Conservation (phyloP, 2,888 invertebrate genomes). For the Meteorus colon region DNA sequence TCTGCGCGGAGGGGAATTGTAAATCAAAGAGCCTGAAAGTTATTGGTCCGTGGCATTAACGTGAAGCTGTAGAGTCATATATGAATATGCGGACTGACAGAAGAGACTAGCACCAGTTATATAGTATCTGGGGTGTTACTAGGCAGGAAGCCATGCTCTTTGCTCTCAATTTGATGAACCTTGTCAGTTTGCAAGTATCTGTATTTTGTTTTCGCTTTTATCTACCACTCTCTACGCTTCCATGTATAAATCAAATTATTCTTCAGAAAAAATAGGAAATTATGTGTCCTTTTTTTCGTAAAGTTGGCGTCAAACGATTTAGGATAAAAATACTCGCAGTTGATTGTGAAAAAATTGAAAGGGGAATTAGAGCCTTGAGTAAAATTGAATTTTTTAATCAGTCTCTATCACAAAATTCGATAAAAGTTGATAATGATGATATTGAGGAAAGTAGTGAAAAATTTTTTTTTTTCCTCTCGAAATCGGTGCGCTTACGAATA, state of each 20-base stretch:
- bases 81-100: conserved; percentile 57
- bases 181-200: conserved; percentile 15
- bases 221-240: background rate
- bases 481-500: background rate
- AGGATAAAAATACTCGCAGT: too few species aligned
- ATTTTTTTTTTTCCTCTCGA: background rate
- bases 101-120: conserved; percentile 46
- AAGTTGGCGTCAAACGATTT: too few species aligned
- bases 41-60: conserved; percentile 57
- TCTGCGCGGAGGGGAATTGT: conserved; percentile 58
- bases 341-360: too few species aligned
- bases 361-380: too few species aligned
- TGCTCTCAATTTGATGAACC: conserved; percentile 67
- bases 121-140: conserved; percentile 67
- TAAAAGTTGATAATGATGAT: too few species aligned
- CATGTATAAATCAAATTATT: background rate
- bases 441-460: background rate
- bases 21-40: conserved; percentile 66
- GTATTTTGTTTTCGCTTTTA: background rate
- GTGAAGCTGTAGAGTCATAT: conserved; percentile 53
- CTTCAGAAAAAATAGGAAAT: too few species aligned
- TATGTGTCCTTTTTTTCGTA: too few species aligned
- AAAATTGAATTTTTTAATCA: too few species aligned
- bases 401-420: too few species aligned
- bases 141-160: conserved; percentile 69